Conservation (phyloP, 2,113 vertebrate species). For the Sinocyclocheilus grahami region DNA sequence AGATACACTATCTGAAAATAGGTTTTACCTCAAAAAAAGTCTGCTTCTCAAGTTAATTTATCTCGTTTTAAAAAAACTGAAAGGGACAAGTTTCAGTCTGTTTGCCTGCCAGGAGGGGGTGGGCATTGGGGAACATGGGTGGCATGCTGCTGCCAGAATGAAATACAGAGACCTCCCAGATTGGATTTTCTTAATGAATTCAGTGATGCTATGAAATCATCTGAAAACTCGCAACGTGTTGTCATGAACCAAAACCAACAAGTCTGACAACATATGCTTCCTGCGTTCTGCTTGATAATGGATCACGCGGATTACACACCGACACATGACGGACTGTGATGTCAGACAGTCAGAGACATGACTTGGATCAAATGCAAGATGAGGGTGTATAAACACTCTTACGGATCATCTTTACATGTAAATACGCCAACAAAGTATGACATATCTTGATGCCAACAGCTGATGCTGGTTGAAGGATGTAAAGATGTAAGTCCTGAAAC, state of each 20-base stretch:
- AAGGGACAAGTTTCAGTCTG: background rate
- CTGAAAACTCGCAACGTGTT: conserved; percentile 52
- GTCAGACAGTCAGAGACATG: conserved; percentile 12
- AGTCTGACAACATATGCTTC: conserved; percentile 50
- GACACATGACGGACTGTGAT: background rate
- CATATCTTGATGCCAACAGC: conserved; percentile 13
- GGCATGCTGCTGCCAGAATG: conserved; percentile 58
- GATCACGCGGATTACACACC: background rate
- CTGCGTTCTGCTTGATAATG: conserved; percentile 11
- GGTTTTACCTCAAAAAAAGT: background rate
- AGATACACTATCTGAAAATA: background rate
- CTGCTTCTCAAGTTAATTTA: background rate
- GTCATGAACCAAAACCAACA: conserved; percentile 65
- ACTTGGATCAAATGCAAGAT: conserved; percentile 6
- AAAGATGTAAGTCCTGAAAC: conserved; percentile 33
- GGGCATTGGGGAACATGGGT: conserved; percentile 7
- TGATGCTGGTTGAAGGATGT: conserved; percentile 16
- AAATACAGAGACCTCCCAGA: conserved; percentile 67
- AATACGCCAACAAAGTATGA: background rate
- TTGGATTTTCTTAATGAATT: conserved; percentile 72
- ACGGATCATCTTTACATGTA: background rate
- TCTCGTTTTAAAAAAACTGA: background rate
- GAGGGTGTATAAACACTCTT: conserved; percentile 6
- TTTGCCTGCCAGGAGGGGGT: background rate
- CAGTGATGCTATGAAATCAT: conserved; percentile 70